Percentiles rank a stretch among this genome's conserved stretches.
Conservation (phyloP, 1,140 invertebrate species). For the Centruroides sculpturatus region DNA sequence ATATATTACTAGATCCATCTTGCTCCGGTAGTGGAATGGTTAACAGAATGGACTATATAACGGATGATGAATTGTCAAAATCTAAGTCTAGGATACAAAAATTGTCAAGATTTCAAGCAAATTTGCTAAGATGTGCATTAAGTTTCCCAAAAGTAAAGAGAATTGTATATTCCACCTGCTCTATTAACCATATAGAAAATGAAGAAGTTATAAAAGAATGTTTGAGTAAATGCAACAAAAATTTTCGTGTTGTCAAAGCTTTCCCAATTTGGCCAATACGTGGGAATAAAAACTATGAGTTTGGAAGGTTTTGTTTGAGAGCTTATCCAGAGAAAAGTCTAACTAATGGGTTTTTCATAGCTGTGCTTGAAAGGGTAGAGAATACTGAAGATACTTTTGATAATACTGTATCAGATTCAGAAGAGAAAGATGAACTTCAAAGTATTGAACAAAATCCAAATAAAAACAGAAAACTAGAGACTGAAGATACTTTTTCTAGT, state of each 20-base stretch:
- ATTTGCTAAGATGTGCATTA: slow-evolving; percentile 71
- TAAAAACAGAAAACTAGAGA: neutral
- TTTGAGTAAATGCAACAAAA: slow-evolving; percentile 20
- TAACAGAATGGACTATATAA: slow-evolving; percentile 35
- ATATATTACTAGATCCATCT: slow-evolving; percentile 86
- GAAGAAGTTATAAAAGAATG: slow-evolving; percentile 62
- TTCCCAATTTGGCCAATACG: slow-evolving; percentile 26
- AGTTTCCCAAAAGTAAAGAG: slow-evolving; percentile 66
- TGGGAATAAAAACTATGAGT: slow-evolving; percentile 30
- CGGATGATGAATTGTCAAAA: slow-evolving; percentile 23
- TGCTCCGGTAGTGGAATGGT: slow-evolving; percentile 85
- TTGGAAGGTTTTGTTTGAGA: slow-evolving; percentile 50
- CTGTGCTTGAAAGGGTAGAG: slow-evolving; percentile 49
- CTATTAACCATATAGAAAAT: slow-evolving; percentile 76
- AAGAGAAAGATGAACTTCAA: neutral
- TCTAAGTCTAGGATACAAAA: slow-evolving; percentile 41
- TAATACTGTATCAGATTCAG: neutral
- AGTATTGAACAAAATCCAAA: neutral
- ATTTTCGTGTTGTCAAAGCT: slow-evolving; percentile 20
- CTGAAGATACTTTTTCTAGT: neutral
- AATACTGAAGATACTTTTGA: neutral
- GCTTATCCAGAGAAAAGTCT: slow-evolving; percentile 52
- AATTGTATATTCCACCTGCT: slow-evolving; percentile 92
- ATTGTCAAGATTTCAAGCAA: slow-evolving; percentile 65
- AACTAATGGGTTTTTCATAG: slow-evolving; percentile 89